Evolutionary conservation across 2,113 vertebrate species (phyloP), one percentile per base, ranked within the genome.

Genomic region (Catagonus wagneri): DNA sequence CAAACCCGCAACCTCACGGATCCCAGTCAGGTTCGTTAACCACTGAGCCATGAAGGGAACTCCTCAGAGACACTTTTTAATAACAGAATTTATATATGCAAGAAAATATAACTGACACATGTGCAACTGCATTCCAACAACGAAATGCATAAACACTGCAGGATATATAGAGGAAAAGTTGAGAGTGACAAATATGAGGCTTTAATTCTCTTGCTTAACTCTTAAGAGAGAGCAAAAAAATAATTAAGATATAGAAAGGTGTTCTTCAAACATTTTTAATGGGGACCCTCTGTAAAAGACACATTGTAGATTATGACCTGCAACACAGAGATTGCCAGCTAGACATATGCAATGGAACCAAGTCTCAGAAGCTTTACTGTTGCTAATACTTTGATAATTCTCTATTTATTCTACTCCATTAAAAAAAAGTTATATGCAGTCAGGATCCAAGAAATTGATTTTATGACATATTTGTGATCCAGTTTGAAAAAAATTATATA

Each of bases 401-500:
- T 78, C 52, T 81, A 75, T 54, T 95, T 61, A 56, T 61, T 83
- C 32, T 69, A 96, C 17, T 90, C 22, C 34, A 90, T 44, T 68
- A 93, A 93, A 74, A 75, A 58, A 52, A 25, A 32, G 56, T 25
- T 72, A 44, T 10, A 78, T 66, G n/a, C 50, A 71, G 25, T 79
- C 25, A 74, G 22, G 36, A 80, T 14, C 52, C 52, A 93, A 90
- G 23, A 96, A 93, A 87, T 0, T 95, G 52, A 93, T 27, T 84
- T 93, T 87, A 93, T 80, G n/a, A 95, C 15, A 69, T 36, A 32
- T 50, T 63, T 80, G 61, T 93, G 29, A 81, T 25, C 23, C 69
- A 76, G 29, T 66, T 74, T 93, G n/a, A 83, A 90, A 89, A 69
- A 76, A 81, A 68, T 36, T 7, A 86, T 75, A 78, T 50, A 91